These are phyloP conservation scores for Elachura formosa DNA, from an alignment of 2,113 vertebrate species.

Conservation along the genomic window DNA sequence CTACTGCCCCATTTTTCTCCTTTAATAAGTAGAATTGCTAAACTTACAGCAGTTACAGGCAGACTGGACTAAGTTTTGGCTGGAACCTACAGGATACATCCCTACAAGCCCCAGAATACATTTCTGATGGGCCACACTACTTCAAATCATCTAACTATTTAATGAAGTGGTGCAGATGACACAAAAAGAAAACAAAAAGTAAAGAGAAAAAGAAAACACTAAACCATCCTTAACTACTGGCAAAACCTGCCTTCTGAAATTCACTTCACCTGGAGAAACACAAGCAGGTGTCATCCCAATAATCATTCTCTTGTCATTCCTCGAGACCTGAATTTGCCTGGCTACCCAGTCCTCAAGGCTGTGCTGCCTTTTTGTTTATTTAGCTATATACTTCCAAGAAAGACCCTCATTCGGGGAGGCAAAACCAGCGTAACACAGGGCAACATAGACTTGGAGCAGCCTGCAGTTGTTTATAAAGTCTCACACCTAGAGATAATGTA, in stretches of 20 bases:
- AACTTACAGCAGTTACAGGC: background rate
- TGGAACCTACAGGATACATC: background rate
- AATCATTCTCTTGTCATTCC: background rate
- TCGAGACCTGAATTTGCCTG: background rate
- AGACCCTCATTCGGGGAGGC: rapidly evolving
- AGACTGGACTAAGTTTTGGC: background rate
- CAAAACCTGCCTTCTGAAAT: background rate
- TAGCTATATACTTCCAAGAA: background rate
- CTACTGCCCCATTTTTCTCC: background rate
- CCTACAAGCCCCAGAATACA: background rate
- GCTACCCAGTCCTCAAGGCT: background rate
- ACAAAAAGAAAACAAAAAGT: rapidly evolving
- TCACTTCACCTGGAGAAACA: background rate
- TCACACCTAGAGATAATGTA: background rate
- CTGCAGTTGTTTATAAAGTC: background rate
- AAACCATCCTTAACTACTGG: background rate
- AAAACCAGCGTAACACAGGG: background rate
- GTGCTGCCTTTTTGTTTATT: background rate
- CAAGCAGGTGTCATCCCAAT: background rate
- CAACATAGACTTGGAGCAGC: rapidly evolving
- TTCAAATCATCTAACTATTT: background rate
- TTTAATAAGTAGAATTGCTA: background rate
- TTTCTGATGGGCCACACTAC: background rate
- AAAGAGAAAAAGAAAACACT: background rate
- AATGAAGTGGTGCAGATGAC: background rate